These are phyloP conservation scores for Sula dactylatra DNA, from an alignment of 2,113 vertebrate species.

Conservation along the genomic window DNA sequence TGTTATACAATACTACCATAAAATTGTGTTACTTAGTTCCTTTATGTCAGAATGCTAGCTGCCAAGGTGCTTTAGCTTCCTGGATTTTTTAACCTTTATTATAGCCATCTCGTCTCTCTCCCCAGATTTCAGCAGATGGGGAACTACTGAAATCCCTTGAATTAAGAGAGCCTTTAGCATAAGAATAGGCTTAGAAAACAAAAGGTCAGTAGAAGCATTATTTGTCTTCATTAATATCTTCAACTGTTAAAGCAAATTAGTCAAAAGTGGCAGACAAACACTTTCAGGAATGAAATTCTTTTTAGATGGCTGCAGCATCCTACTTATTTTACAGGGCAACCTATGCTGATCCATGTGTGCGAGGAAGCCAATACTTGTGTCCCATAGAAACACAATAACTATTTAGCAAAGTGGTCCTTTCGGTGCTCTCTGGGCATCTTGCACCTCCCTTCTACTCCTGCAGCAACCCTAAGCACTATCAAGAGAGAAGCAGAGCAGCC, in stretches of 20 bases:
- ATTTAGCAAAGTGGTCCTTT: neutral
- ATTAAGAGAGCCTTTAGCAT: neutral
- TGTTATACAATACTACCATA: neutral
- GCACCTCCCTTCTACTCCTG: neutral
- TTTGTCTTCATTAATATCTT: neutral
- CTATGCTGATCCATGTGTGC: accelerated
- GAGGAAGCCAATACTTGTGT: neutral
- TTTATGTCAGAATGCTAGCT: neutral
- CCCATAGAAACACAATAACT: neutral
- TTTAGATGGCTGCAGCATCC: neutral
- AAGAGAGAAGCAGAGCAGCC: neutral
- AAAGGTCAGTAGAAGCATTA: neutral
- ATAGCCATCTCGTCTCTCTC: neutral
- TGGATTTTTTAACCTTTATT: neutral
- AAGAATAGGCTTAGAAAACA: neutral
- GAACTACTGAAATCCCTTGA: neutral
- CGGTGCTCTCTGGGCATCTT: neutral
- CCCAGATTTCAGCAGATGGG: no score
- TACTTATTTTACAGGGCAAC: neutral
- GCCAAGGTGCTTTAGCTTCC: neutral
- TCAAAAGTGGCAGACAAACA: neutral
- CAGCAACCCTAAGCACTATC: neutral
- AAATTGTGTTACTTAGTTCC: neutral
- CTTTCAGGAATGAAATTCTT: neutral
- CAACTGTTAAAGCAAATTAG: neutral